phyloP scores from a whole-genome alignment of 2,888 invertebrate species.

The Diabrotica balteata region DNA sequence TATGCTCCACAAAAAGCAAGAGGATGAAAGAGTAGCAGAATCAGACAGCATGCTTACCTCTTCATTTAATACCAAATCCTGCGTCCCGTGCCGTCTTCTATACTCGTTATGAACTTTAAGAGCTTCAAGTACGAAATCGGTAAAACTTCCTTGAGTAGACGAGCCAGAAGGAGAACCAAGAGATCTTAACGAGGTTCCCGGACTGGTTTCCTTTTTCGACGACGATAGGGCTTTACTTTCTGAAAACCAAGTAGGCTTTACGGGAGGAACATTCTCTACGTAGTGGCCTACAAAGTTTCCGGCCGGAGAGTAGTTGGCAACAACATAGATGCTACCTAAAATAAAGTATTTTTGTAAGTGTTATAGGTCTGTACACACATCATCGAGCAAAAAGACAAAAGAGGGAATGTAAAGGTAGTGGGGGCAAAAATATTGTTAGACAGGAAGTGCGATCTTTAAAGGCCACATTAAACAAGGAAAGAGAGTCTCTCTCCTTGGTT shows the following conservation, averaged over 20 bases:
- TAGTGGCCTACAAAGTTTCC: slow-evolving; percentile 85
- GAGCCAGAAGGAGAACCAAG: not conserved
- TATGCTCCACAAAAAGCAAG: too few species aligned
- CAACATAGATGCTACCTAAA: slow-evolving; percentile 75
- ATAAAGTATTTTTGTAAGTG: not conserved
- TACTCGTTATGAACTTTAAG: slow-evolving; percentile 69
- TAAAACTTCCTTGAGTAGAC: slow-evolving; percentile 32
- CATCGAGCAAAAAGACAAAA: too few species aligned
- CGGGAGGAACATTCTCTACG: slow-evolving; percentile 74
- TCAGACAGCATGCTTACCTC: slow-evolving; percentile 55
- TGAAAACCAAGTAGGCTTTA: slow-evolving; percentile 45
- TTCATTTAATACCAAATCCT: slow-evolving; percentile 63
- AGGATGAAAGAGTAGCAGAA: too few species aligned
- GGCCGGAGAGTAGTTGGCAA: slow-evolving; percentile 89
- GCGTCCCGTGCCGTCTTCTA: slow-evolving; percentile 66
- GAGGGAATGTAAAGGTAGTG: too few species aligned
- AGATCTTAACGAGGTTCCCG: slow-evolving; percentile 5
- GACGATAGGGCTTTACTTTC: not conserved
- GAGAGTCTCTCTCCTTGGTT: too few species aligned
- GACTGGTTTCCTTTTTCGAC: not conserved
- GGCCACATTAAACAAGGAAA: too few species aligned
- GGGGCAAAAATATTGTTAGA: too few species aligned
- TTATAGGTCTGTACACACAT: too few species aligned
- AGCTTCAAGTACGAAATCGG: slow-evolving; percentile 61
- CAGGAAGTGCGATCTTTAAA: too few species aligned